Base-by-base conservation (phyloP, 2,888 invertebrate species). In the Pyrgus malvae region DNA sequence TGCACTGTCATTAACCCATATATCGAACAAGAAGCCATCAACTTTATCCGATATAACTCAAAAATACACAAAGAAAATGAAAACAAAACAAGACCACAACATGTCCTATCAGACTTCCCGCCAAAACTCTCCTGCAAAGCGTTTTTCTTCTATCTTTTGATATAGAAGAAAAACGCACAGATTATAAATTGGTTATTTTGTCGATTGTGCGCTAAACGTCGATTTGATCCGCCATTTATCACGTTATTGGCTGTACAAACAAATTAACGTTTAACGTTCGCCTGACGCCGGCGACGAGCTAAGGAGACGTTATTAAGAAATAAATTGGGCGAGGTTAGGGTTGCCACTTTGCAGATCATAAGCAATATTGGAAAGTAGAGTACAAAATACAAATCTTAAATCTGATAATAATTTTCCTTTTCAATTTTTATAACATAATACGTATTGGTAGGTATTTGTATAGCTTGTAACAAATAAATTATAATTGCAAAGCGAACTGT, bases 281-380 rank as follows among this genome's bases (percentile, higher is more conserved):
- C 56, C 64, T 61, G 65, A 63, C 64, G 64, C 61, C 62, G 57
- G 58, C 62, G 67, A 50, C 63, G 67, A 46, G 25, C 51, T 51
- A 46, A 55, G 55, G 61, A 67, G 68, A 69, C 69, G 67, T 78
- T 87, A 89, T 88, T 86, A 85, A 88, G 87, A 89, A 87, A 89
- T 89, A 85, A 87, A 86, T 85, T 81, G 80, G 74, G 64, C 61
- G 58, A 59, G 59, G n/a, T 7, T 64, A 88, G 85, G 88, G 87
- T 17, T 88, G 82, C 0, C 74, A 27, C 16, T 12, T 29, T 25
- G 11, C n/a, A 37, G 6, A 21, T 21, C 21, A 3, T 4, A 21
- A 21, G 21, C 3, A 6, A 6, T 35, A 37, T 37, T 37, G 16
- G 17, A 29, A 0, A 4, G 6, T 27, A 27, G 27, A 27, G 9